phyloP scores from a whole-genome alignment of 2,797 vertebrate genomes.

The Rhynchotus rufescens region DNA sequence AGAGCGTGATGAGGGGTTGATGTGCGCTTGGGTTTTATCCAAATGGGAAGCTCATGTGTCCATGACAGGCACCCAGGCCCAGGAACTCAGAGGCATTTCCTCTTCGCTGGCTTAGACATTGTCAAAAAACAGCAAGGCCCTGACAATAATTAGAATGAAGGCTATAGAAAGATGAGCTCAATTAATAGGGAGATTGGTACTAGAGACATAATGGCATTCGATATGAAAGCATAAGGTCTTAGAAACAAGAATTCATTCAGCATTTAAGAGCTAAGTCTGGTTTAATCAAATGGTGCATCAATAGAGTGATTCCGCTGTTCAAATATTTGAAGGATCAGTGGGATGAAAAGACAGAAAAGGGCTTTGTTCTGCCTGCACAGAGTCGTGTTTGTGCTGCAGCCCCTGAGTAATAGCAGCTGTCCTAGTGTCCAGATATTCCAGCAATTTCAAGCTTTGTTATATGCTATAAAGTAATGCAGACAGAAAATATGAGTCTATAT shows the following conservation, averaged over 20 bases:
- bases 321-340: constrained; percentile 38
- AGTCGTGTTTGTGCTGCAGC: not conserved
- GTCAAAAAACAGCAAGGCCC: not conserved
- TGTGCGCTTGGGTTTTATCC: not conserved
- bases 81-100: constrained; percentile 6
- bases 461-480: not conserved
- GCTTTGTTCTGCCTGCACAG: constrained; percentile 26
- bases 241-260: constrained; percentile 40
- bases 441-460: not conserved
- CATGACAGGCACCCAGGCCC: not conserved
- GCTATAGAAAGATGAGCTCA: constrained; percentile 14
- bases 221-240: constrained; percentile 22
- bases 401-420: not conserved
- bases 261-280: constrained; percentile 31
- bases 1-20: not conserved
- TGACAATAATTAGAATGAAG: not conserved
- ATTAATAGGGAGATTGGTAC: constrained; percentile 30
- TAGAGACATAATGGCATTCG: not conserved
- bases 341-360: constrained; percentile 8
- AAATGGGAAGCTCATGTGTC: not conserved
- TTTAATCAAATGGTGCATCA: constrained; percentile 50
- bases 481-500: not conserved
- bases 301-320: constrained; percentile 36
- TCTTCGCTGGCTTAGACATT: not conserved
- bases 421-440: not conserved